Evolutionary conservation across 2,113 vertebrate genomes (phyloP), one percentile per base, ranked within the genome.

Genomic region (Nibea coibor): DNA sequence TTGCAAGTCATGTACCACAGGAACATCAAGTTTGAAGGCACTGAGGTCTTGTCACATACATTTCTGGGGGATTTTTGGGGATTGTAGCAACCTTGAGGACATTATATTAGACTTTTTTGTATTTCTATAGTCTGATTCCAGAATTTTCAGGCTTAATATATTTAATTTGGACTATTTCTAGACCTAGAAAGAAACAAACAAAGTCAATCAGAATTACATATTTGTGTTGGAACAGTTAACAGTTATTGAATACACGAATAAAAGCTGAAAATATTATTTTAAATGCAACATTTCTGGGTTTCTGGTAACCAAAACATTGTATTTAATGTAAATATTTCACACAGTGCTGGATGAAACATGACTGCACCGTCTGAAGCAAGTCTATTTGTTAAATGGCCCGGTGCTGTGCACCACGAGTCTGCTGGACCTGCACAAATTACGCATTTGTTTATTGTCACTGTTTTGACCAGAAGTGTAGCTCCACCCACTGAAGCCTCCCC

Each of bases 391-490:
- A 31, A 43, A 9, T 2, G 4, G 14, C 50, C 62, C 26, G 2
- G 5, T 35, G 20, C 19, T 26, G 6, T 28, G 61, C 48, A 62
- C 74, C 67, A 47, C 53, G 17, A 63, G 5, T 69, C 16, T 58
- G 62, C 10, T 35, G 72, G 67, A 65, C 75, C 5, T 11, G 28
- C 70, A 39, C 56, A 61, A 84, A 79, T 57, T 58, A 80, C 53
- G 54, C 76, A 45, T 75, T 59, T 69, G 78, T 80, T 78, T 80
- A 67, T 71, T 51, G 43, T 72, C 47, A 58, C 57, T 75, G 59
- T 73, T 81, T 82, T 75, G 72, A 83, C 66, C 70, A 53, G 62
- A 10, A 19, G 1, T 1, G 11, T 72, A 6, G 73, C 58, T 10
- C 85, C 85, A 20, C 92, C 92, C 77, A 71, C 50, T 5, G 10